Percentiles rank a stretch among this genome's conserved stretches.
These are phyloP conservation scores for Dicrostonyx torquatus DNA, from an alignment of 2,797 vertebrate genomes.

Conservation along the genomic window DNA sequence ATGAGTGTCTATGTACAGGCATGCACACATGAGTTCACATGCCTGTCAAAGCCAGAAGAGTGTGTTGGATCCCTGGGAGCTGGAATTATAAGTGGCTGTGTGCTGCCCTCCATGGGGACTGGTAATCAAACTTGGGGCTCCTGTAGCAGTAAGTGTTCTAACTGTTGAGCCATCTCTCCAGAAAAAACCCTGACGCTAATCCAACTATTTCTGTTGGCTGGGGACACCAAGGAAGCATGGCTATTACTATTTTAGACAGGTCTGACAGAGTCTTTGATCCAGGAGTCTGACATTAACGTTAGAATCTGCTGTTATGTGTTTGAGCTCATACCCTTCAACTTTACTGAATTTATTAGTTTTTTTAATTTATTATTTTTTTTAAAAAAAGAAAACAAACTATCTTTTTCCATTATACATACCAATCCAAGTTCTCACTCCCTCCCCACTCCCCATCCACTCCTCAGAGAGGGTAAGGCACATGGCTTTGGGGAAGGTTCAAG, in stretches of 20 bases:
- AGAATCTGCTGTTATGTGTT: background rate
- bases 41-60: background rate
- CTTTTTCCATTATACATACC: too few species aligned
- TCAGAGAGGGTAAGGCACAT: too few species aligned
- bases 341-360: background rate
- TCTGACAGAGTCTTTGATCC: background rate
- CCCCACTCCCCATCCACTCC: too few species aligned
- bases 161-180: background rate
- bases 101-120: background rate
- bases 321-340: background rate
- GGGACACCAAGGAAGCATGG: too few species aligned
- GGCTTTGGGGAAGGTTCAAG: too few species aligned
- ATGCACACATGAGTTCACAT: background rate
- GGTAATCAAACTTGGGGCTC: background rate
- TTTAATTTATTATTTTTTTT: too few species aligned
- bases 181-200: background rate
- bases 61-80: background rate
- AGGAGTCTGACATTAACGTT: too few species aligned
- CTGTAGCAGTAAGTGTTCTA: background rate
- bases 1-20: background rate
- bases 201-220: too few species aligned
- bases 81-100: background rate
- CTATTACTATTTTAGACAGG: background rate
- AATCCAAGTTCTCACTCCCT: too few species aligned
- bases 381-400: too few species aligned